Percentiles rank a stretch among this genome's conserved stretches.
These are phyloP conservation scores for Eubasilissa regina DNA, from an alignment of 1,140 invertebrate species.

Conservation along the genomic window DNA sequence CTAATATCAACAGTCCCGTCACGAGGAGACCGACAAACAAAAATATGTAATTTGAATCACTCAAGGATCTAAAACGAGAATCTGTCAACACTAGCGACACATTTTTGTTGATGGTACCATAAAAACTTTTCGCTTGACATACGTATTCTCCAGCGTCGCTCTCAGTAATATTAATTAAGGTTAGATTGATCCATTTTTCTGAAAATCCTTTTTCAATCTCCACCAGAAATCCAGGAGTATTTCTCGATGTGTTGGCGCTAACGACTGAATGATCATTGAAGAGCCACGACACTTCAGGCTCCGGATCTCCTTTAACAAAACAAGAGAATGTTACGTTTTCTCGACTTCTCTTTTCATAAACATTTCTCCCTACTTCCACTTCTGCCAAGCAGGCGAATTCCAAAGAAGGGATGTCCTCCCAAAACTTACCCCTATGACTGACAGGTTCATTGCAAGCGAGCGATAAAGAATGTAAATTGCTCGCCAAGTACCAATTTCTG, in stretches of 20 bases:
- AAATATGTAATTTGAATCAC: slow-evolving; percentile 68
- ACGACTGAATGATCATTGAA: slow-evolving; percentile 61
- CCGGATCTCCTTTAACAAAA: slow-evolving; percentile 85
- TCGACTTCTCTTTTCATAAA: slow-evolving; percentile 64
- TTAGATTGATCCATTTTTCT: slow-evolving; percentile 70
- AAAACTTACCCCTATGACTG: slow-evolving; percentile 73
- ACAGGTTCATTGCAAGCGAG: slow-evolving; percentile 77
- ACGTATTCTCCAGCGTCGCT: slow-evolving; percentile 70
- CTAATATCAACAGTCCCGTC: slow-evolving; percentile 65
- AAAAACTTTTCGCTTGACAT: slow-evolving; percentile 68
- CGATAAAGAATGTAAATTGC: slow-evolving; percentile 77
- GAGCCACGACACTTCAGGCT: slow-evolving; percentile 83
- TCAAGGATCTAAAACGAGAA: slow-evolving; percentile 65
- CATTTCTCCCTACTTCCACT: slow-evolving; percentile 67
- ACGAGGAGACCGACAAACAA: slow-evolving; percentile 69
- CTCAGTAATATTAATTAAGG: slow-evolving; percentile 68
- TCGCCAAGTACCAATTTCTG: slow-evolving; percentile 79
- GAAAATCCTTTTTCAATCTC: slow-evolving; percentile 31
- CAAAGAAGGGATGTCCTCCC: slow-evolving; percentile 77
- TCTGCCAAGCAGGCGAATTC: slow-evolving; percentile 84
- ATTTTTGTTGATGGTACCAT: slow-evolving; percentile 67
- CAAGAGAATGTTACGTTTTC: slow-evolving; percentile 87
- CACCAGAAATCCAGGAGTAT: slow-evolving; percentile 53
- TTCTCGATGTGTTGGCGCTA: slow-evolving; percentile 65
- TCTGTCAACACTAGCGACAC: slow-evolving; percentile 67